A percentile compares a stretch with the other conserved stretches of the same genome.
phyloP scores from a whole-genome alignment of 1,140 invertebrate genomes.

The Cryptotermes secundus region DNA sequence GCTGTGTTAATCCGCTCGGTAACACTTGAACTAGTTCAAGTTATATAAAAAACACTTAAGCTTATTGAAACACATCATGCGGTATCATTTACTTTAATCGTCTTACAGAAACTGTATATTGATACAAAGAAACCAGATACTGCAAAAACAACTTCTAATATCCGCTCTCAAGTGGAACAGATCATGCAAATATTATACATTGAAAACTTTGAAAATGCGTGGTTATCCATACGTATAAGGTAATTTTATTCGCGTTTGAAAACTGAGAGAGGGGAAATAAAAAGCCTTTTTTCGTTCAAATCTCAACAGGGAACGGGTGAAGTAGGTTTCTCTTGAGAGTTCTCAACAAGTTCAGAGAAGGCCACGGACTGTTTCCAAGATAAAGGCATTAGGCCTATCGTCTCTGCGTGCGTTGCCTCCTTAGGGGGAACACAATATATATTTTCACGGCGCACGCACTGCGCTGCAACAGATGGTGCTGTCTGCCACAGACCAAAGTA shows the following conservation, averaged over 20 bases:
- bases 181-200: not conserved
- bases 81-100: too few species aligned
- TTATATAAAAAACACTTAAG: too few species aligned
- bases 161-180: not conserved
- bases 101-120: too few species aligned
- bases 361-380: not conserved
- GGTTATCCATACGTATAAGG: not conserved
- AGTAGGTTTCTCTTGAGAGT: not conserved
- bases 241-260: slow-evolving; percentile 7
- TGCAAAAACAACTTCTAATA: not conserved
- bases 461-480: not conserved
- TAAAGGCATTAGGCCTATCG: not conserved
- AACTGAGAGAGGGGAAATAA: not conserved
- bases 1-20: too few species aligned
- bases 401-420: not conserved
- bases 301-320: not conserved
- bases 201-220: not conserved
- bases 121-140: not conserved
- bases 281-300: not conserved
- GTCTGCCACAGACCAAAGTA: not conserved
- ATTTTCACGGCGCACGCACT: not conserved
- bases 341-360: not conserved
- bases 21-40: too few species aligned
- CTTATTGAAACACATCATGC: too few species aligned
- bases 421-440: not conserved